Conservation (phyloP, 2,113 vertebrate species). For the Petromus typicus region DNA sequence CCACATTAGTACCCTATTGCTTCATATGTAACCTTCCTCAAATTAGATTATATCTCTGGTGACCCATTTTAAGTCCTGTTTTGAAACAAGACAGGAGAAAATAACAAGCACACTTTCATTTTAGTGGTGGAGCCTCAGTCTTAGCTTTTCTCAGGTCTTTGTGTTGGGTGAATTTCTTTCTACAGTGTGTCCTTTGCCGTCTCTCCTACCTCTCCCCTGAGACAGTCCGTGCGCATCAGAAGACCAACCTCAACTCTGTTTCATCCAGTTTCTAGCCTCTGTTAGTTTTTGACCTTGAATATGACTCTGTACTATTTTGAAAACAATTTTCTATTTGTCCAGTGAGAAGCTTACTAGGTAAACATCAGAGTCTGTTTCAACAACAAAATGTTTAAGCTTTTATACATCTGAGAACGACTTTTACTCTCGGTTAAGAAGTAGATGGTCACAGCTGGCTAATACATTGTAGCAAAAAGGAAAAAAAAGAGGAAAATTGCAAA, state of each 20-base stretch:
- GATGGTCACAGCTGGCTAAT: not conserved
- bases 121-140: not conserved
- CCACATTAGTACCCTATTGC: not conserved
- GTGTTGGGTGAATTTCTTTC: not conserved
- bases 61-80: conserved; percentile 12
- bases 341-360: not conserved
- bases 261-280: conserved; percentile 32
- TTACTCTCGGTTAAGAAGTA: not conserved
- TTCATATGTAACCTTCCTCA: not conserved
- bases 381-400: not conserved
- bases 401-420: not conserved
- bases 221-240: not conserved
- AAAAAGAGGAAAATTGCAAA: not conserved
- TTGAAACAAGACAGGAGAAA: not conserved
- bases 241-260: not conserved
- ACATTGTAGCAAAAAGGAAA: not conserved
- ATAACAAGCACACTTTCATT: not conserved
- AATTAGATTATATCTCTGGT: not conserved
- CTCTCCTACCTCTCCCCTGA: not conserved
- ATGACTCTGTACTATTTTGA: not conserved
- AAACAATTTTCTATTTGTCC: not conserved
- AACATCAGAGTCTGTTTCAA: conserved; percentile 17
- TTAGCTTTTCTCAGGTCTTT: not conserved
- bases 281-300: not conserved
- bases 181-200: not conserved